Evolutionary conservation across 2,113 vertebrate species (phyloP).

Genomic region (Chionomys nivalis): DNA sequence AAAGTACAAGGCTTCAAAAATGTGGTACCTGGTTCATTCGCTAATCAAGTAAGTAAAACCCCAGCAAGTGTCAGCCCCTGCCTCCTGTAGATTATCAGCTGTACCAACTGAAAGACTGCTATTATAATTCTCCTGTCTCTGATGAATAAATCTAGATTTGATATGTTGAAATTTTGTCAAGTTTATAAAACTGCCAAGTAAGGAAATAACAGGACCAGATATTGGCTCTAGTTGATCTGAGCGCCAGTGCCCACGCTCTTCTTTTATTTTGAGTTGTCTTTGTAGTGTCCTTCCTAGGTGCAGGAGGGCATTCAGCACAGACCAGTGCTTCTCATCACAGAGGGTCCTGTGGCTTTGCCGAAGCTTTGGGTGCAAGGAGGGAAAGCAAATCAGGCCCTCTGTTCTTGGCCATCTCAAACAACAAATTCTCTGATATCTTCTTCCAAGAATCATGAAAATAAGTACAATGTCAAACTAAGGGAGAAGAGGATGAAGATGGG

Average conservation of each 20-base stretch:
- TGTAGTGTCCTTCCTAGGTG: background rate
- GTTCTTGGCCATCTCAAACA: background rate
- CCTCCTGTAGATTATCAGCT: background rate
- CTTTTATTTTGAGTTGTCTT: background rate
- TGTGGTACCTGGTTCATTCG: background rate
- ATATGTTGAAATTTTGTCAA: constrained; percentile 11
- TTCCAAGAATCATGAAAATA: constrained; percentile 46
- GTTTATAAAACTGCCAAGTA: background rate
- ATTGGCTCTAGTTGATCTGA: background rate
- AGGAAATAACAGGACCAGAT: background rate
- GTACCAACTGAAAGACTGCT: background rate
- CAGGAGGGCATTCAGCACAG: background rate
- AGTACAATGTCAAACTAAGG: background rate
- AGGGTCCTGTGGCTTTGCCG: background rate
- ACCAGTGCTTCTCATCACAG: background rate
- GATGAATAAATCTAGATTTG: constrained; percentile 11
- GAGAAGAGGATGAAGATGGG: background rate
- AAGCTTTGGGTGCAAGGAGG: background rate
- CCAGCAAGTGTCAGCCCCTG: background rate
- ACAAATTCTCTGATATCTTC: background rate
- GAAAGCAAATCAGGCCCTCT: background rate
- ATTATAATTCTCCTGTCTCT: background rate
- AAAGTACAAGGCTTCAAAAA: background rate
- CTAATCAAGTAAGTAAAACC: background rate
- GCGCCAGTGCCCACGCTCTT: constrained; percentile 11